Evolutionary conservation across 2,888 invertebrate genomes (phyloP).

Genomic region (Deilephila porcellus): DNA sequence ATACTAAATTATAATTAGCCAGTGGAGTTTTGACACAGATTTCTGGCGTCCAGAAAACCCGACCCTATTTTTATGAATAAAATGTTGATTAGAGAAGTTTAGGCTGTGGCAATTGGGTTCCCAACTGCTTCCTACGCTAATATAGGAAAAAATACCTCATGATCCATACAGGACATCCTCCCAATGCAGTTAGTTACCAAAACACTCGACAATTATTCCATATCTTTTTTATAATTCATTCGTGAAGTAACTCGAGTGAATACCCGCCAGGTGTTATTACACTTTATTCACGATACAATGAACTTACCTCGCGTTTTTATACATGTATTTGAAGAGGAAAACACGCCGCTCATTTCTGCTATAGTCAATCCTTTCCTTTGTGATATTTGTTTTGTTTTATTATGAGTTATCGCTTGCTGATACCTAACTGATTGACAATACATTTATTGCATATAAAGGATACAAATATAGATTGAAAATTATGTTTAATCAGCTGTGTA

Average conservation of each 20-base stretch:
- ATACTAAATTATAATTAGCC: no score
- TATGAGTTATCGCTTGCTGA: neutral
- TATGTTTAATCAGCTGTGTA: no score
- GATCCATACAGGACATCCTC: neutral
- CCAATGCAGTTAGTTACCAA: neutral
- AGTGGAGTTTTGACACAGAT: no score
- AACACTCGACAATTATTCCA: no score
- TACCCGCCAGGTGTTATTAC: slow-evolving; percentile 7
- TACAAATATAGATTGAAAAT: neutral
- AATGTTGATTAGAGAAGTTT: no score
- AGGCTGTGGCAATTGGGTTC: no score
- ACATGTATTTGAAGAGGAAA: neutral
- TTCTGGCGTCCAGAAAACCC: no score
- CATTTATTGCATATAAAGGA: neutral
- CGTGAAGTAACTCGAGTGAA: slow-evolving; percentile 4
- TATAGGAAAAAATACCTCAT: no score
- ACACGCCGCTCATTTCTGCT: neutral
- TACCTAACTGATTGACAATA: neutral
- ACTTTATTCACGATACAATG: slow-evolving; percentile 13
- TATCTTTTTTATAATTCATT: neutral
- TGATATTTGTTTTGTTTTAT: neutral
- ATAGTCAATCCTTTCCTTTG: neutral
- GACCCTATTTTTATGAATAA: no score
- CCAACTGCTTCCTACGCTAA: no score
- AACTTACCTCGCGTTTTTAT: slow-evolving; percentile 8